phyloP scores from a whole-genome alignment of 2,888 invertebrate species.

The Mechanitis messenoides region DNA sequence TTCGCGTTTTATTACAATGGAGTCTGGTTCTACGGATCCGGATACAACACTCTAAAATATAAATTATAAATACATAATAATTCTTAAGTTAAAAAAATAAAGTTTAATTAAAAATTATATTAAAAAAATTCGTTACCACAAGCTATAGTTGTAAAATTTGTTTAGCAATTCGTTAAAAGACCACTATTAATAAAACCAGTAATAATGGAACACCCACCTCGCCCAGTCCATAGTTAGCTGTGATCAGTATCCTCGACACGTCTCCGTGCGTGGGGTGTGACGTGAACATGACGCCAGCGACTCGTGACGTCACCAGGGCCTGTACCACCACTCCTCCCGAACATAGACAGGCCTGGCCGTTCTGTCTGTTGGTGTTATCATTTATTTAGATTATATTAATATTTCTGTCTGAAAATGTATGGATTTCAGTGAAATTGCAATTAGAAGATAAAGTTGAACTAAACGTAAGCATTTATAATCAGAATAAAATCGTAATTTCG shows the following conservation, averaged over 20 bases:
- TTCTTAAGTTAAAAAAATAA: too few relatives aligned
- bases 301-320: conserved; percentile 82
- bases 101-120: too few relatives aligned
- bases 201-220: conserved; percentile 73
- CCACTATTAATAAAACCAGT: not conserved
- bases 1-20: conserved; percentile 75
- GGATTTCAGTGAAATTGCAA: too few relatives aligned
- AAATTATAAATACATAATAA: not conserved
- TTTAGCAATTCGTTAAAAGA: too few relatives aligned
- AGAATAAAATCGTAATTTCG: too few relatives aligned
- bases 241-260: conserved; percentile 81
- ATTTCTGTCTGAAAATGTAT: too few relatives aligned
- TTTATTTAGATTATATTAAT: too few relatives aligned
- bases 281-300: conserved; percentile 89
- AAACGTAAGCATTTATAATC: too few relatives aligned
- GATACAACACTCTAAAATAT: conserved; percentile 84
- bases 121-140: too few relatives aligned
- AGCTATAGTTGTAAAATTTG: too few relatives aligned
- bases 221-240: conserved; percentile 89
- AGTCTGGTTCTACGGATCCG: conserved; percentile 86
- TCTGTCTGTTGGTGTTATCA: conserved; percentile 71
- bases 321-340: conserved; percentile 90
- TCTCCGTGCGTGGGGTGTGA: conserved; percentile 84
- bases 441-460: too few relatives aligned
- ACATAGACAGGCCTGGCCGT: conserved; percentile 81